Percentiles rank a stretch among this genome's conserved stretches.
These are phyloP conservation scores for Clarias laeviceps DNA, from an alignment of 2,797 vertebrate species.

Conservation along the genomic window DNA sequence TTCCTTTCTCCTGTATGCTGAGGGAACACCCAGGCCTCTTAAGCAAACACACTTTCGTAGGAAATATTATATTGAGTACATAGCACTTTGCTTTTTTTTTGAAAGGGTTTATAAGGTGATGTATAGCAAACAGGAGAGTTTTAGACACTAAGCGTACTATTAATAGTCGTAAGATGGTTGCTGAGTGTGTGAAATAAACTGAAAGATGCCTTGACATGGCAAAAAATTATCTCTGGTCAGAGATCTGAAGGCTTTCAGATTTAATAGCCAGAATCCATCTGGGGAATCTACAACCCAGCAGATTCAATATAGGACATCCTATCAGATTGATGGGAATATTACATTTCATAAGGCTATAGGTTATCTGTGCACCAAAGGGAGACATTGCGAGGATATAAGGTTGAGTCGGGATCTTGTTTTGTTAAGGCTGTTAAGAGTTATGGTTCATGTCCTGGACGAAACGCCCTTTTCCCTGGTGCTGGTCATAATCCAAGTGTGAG, in stretches of 20 bases:
- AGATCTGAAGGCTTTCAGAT: slow-evolving; percentile 64
- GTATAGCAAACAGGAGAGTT: background rate
- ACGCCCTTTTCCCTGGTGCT: slow-evolving; percentile 14
- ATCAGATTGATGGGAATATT: slow-evolving; percentile 66
- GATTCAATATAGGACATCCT: slow-evolving; percentile 72
- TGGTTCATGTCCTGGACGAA: slow-evolving; percentile 10
- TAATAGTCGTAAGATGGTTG: slow-evolving; percentile 10
- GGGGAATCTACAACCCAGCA: slow-evolving; percentile 64
- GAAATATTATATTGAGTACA: background rate
- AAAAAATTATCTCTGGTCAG: slow-evolving; percentile 33
- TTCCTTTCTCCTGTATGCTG: background rate
- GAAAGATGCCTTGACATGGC: slow-evolving; percentile 21
- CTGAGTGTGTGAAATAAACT: slow-evolving; percentile 28
- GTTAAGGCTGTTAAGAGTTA: slow-evolving; percentile 20
- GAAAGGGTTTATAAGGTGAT: background rate
- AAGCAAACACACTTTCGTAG: slow-evolving; percentile 4
- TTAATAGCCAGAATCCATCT: slow-evolving; percentile 69
- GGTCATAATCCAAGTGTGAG: slow-evolving; percentile 3
- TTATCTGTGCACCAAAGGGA: slow-evolving; percentile 28
- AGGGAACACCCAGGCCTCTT: background rate
- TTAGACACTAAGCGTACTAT: background rate
- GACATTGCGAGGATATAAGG: slow-evolving; percentile 21
- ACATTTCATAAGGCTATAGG: slow-evolving; percentile 46
- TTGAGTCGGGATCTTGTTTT: slow-evolving; percentile 30
- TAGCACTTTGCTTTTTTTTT: background rate